phyloP scores from a whole-genome alignment of 2,888 invertebrate genomes.

The Lepidocyrtoides sp. region DNA sequence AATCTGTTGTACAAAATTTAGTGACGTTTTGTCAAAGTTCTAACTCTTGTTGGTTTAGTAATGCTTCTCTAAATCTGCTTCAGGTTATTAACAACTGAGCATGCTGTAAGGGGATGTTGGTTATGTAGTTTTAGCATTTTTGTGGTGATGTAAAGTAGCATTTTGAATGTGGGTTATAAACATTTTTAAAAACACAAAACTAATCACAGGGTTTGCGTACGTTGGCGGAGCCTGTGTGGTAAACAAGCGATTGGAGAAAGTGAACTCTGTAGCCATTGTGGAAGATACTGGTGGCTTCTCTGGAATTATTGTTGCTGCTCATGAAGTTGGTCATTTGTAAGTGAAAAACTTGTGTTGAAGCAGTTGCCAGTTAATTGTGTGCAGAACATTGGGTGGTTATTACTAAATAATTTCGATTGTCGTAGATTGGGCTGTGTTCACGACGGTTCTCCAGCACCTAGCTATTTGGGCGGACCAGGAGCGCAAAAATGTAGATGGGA shows the following conservation, averaged over 20 bases:
- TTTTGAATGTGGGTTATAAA: slow-evolving; percentile 3
- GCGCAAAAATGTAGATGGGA: slow-evolving; percentile 98
- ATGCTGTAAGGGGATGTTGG: not conserved
- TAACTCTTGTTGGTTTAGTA: not conserved
- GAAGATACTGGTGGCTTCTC: slow-evolving; percentile 98
- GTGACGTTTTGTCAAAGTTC: not conserved
- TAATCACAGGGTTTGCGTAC: slow-evolving; percentile 96
- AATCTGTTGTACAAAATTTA: too few species aligned
- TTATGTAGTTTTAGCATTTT: not conserved
- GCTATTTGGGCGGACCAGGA: slow-evolving; percentile 97
- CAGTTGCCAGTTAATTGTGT: too few species aligned
- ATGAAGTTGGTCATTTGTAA: slow-evolving; percentile 99
- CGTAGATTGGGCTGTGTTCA: slow-evolving; percentile 97
- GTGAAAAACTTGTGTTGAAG: slow-evolving; percentile 88
- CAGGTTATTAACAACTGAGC: not conserved
- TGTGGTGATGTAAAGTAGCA: too few species aligned
- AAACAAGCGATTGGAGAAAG: slow-evolving; percentile 97
- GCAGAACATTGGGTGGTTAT: too few species aligned
- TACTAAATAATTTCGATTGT: not conserved
- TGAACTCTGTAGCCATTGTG: slow-evolving; percentile 98
- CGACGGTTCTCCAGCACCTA: slow-evolving; percentile 97
- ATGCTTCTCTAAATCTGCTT: not conserved
- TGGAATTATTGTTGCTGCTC: slow-evolving; percentile 98
- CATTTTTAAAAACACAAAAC: slow-evolving; percentile 28
- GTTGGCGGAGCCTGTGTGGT: slow-evolving; percentile 98